These are phyloP conservation scores for Orius insidiosus DNA, from an alignment of 1,140 invertebrate genomes.

Conservation along the genomic window DNA sequence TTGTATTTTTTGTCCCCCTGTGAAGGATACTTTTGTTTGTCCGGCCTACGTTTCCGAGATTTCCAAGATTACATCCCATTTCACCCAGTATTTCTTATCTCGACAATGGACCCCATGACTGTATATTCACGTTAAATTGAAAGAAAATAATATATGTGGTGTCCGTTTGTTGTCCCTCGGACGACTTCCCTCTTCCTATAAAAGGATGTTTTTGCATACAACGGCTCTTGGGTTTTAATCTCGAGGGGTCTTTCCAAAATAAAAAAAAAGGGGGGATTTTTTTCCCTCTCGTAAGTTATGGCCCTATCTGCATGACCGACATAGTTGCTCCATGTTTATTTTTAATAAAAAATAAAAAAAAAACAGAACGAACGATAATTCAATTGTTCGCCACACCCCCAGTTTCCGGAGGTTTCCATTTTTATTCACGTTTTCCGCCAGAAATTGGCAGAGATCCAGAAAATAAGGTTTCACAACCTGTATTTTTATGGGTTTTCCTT, in stretches of 20 bases:
- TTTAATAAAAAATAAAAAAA: constrained; percentile 2
- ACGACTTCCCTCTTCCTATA: not conserved
- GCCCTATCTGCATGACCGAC: constrained; percentile 5
- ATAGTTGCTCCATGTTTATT: constrained; percentile 2
- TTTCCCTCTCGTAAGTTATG: constrained; percentile 7
- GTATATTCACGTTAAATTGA: constrained; percentile 7
- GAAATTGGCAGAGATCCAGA: no score
- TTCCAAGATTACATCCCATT: constrained; percentile 8
- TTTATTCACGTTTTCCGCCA: no score
- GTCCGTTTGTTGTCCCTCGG: constrained; percentile 6
- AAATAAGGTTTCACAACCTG: no score
- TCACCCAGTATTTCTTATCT: constrained; percentile 8
- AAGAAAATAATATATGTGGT: constrained; percentile 14
- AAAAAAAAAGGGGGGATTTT: not conserved
- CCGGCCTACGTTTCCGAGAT: no score
- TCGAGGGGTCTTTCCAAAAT: not conserved
- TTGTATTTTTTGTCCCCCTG: no score
- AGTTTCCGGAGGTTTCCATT: no score
- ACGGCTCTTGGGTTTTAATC: constrained; percentile 10
- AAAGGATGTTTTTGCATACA: constrained; percentile 9
- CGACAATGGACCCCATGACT: not conserved
- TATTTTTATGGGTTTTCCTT: no score
- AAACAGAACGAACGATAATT: constrained; percentile 2
- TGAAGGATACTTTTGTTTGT: no score
- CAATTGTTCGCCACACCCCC: not conserved